Percentiles rank a stretch among this genome's conserved stretches.
These are phyloP conservation scores for Percopsis omiscomaycus DNA, from an alignment of 2,797 vertebrate genomes.

Conservation along the genomic window DNA sequence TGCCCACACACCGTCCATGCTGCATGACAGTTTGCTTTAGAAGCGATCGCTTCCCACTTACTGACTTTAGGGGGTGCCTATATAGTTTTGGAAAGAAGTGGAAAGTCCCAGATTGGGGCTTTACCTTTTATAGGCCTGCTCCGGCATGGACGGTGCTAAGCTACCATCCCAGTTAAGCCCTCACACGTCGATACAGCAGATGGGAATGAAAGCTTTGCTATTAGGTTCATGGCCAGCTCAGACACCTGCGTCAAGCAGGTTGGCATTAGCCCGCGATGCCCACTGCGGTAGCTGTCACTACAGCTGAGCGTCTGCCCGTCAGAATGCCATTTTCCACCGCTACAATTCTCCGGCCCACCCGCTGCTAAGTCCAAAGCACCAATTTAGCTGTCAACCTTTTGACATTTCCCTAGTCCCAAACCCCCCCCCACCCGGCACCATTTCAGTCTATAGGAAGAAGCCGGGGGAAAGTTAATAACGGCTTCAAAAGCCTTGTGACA, in stretches of 20 bases:
- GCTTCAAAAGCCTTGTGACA: conserved; percentile 23
- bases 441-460: conserved; percentile 14
- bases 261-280: conserved; percentile 64
- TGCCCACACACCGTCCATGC: too few species aligned
- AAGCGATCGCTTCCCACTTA: too few species aligned
- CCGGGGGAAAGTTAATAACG: conserved; percentile 17
- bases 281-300: conserved; percentile 58
- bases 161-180: conserved; percentile 1
- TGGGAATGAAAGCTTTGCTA: conserved; percentile 58
- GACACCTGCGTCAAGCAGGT: conserved; percentile 49
- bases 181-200: conserved; percentile 17
- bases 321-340: conserved; percentile 61
- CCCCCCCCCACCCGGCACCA: conserved; percentile 22
- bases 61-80: too few species aligned
- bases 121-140: background rate
- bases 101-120: too few species aligned
- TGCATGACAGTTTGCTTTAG: too few species aligned
- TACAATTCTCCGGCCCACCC: conserved; percentile 48
- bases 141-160: conserved; percentile 5
- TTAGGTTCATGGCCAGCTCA: conserved; percentile 26
- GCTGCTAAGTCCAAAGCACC: conserved; percentile 26
- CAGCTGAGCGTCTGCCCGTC: conserved; percentile 52
- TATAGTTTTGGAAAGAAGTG: too few species aligned
- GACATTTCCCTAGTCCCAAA: conserved; percentile 63
- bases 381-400: conserved; percentile 64